Evolutionary conservation across 2,113 vertebrate species (phyloP).

Genomic region (Proteles cristata): DNA sequence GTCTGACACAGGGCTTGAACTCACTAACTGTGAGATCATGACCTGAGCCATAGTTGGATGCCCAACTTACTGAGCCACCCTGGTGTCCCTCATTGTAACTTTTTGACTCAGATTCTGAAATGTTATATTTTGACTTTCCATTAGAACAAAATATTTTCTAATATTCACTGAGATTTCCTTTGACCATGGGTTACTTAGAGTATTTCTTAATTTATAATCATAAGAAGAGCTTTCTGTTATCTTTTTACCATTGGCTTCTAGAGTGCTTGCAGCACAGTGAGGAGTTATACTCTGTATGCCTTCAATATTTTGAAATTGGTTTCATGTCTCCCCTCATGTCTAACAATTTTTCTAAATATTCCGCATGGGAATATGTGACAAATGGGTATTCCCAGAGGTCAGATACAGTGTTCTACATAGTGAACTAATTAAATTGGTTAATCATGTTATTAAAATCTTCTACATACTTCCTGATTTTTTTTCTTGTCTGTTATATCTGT

Average conservation of each 20-base stretch:
- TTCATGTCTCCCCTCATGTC: not conserved
- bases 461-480: not conserved
- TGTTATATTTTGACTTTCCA: not conserved
- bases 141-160: slow-evolving; percentile 12
- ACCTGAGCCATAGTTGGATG: no score
- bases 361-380: not conserved
- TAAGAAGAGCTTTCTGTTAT: not conserved
- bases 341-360: not conserved
- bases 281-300: not conserved
- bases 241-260: not conserved
- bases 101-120: not conserved
- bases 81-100: not conserved
- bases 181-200: not conserved
- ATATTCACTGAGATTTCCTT: not conserved
- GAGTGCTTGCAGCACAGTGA: not conserved
- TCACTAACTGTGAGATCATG: no score
- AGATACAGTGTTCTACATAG: not conserved
- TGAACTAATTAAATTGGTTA: not conserved
- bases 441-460: not conserved
- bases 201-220: not conserved
- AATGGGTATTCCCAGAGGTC: not conserved
- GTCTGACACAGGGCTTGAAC: no score
- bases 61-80: no score
- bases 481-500: not conserved
- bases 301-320: not conserved